A percentile compares a stretch with the other conserved stretches of the same genome.
Evolutionary conservation across 2,797 vertebrate genomes (phyloP).

Genomic region (Gymnothorax javanicus): DNA sequence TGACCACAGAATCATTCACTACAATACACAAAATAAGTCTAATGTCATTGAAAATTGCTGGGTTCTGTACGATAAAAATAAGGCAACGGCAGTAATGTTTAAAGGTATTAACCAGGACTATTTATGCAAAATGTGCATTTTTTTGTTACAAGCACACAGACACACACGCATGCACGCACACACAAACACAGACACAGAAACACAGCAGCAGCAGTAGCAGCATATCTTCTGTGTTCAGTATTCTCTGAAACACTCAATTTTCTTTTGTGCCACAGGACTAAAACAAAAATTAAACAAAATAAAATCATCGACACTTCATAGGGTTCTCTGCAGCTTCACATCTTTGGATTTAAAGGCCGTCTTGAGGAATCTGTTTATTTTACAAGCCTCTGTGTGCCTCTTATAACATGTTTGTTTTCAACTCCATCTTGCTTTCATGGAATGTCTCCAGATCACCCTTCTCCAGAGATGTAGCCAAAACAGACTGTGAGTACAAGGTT

Average conservation of each 20-base stretch:
- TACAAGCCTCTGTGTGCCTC: neutral
- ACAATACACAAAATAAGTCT: neutral
- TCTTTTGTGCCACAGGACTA: neutral
- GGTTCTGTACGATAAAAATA: neutral
- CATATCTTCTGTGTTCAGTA: neutral
- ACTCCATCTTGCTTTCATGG: neutral
- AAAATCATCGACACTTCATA: neutral
- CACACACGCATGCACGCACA: no score
- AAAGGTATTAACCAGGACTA: neutral
- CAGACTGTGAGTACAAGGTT: neutral
- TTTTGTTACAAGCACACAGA: neutral
- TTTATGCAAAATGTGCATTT: neutral
- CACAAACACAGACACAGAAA: no score
- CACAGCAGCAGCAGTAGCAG: neutral
- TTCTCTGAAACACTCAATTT: neutral
- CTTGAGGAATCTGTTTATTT: neutral
- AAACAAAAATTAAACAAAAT: neutral
- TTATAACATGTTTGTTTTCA: neutral
- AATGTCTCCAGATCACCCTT: neutral
- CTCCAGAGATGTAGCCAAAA: neutral
- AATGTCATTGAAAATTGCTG: neutral
- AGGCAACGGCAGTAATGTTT: neutral
- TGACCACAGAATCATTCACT: neutral
- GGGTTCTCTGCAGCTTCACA: neutral
- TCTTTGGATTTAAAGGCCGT: neutral